These are phyloP conservation scores for Pseudolaguvia tuberculata DNA, from an alignment of 2,113 vertebrate genomes.

Conservation along the genomic window DNA sequence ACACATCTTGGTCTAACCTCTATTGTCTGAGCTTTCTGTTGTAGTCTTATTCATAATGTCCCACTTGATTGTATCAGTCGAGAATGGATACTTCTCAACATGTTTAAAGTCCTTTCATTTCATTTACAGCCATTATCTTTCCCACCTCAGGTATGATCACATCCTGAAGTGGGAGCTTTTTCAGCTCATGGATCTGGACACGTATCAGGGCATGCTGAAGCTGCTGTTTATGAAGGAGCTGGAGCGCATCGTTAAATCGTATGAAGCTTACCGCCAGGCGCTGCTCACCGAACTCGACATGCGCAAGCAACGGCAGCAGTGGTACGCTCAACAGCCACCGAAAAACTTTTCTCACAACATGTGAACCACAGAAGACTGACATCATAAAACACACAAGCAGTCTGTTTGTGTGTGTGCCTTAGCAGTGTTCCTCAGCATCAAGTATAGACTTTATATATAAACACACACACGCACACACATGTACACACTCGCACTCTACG, in stretches of 20 bases:
- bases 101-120: not conserved
- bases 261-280: constrained; percentile 91
- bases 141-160: constrained; percentile 87
- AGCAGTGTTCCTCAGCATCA: constrained; percentile 3
- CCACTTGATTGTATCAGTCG: not conserved
- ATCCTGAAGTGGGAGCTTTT: constrained; percentile 99
- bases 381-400: not conserved
- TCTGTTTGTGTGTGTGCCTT: constrained; percentile 24
- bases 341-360: constrained; percentile 80
- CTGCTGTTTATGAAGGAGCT: constrained; percentile 99
- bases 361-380: constrained; percentile 50
- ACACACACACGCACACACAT: not conserved
- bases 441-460: not conserved
- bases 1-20: not conserved
- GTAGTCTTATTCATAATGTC: not conserved
- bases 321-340: constrained; percentile 84
- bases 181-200: constrained; percentile 95
- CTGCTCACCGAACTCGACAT: constrained; percentile 87
- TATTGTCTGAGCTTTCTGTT: not conserved
- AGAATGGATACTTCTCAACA: not conserved
- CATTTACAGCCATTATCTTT: not conserved
- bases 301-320: constrained; percentile 89
- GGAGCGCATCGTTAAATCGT: constrained; percentile 94
- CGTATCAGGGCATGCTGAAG: constrained; percentile 98
- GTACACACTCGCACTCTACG: too few species aligned